Percentiles rank a stretch among this genome's conserved stretches.
These are phyloP conservation scores for Formica selysi DNA, from an alignment of 1,140 invertebrate species.

Conservation along the genomic window DNA sequence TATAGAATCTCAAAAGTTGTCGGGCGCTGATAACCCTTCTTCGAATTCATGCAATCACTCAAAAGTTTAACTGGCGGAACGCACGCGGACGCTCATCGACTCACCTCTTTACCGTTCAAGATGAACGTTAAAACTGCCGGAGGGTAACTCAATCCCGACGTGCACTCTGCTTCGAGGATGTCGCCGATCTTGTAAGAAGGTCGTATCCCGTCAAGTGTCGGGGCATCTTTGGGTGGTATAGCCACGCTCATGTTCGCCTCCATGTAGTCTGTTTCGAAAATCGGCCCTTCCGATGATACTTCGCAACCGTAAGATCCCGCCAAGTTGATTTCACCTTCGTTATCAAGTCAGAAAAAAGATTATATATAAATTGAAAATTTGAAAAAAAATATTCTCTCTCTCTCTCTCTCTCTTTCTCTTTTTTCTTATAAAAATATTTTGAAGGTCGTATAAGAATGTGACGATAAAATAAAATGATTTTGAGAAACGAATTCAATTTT, in stretches of 20 bases:
- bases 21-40: neutral
- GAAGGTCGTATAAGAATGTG: neutral
- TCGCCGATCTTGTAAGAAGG: slow-evolving; percentile 91
- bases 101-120: slow-evolving; percentile 92
- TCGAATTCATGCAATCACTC: neutral
- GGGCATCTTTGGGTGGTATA: slow-evolving; percentile 81
- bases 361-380: slow-evolving; percentile 5
- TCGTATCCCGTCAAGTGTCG: slow-evolving; percentile 80
- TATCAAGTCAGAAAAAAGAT: slow-evolving; percentile 5
- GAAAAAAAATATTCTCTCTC: too few relatives aligned
- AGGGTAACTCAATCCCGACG: slow-evolving; percentile 91
- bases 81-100: slow-evolving; percentile 14
- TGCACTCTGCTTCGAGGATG: slow-evolving; percentile 91
- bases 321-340: slow-evolving; percentile 77
- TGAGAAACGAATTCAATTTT: neutral
- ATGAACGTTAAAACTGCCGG: slow-evolving; percentile 90
- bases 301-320: slow-evolving; percentile 88
- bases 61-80: slow-evolving; percentile 22
- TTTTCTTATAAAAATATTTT: neutral
- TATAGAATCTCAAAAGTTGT: neutral
- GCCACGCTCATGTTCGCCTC: slow-evolving; percentile 86
- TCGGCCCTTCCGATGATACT: slow-evolving; percentile 87
- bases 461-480: neutral
- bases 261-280: slow-evolving; percentile 86
- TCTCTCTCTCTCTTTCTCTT: neutral